Percentiles rank a stretch among this genome's conserved stretches.
These are phyloP conservation scores for Allobates femoralis DNA, from an alignment of 2,797 vertebrate genomes.

Conservation along the genomic window DNA sequence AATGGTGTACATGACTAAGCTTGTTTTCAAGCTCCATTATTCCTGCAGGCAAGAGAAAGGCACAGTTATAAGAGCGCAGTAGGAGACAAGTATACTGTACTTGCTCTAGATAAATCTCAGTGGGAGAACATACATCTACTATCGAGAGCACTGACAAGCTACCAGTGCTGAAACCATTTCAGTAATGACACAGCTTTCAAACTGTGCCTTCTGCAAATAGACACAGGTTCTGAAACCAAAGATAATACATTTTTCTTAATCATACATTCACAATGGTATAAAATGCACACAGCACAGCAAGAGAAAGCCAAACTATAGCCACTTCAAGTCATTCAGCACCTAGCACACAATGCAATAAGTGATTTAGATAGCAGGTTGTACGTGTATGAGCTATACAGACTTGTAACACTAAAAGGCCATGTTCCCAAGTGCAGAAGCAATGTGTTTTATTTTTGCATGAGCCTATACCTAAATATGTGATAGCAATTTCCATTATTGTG, in stretches of 20 bases:
- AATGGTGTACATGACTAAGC: conserved; percentile 73
- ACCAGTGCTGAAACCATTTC: conserved; percentile 8
- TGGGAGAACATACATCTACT: conserved; percentile 36
- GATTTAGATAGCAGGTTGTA: conserved; percentile 68
- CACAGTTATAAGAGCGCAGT: conserved; percentile 65
- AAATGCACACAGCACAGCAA: conserved; percentile 40
- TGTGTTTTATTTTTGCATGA: no score
- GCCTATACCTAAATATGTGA: no score
- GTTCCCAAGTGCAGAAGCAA: no score
- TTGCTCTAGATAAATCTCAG: conserved; percentile 66
- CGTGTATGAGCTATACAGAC: conserved; percentile 47
- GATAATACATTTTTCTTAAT: conserved; percentile 23
- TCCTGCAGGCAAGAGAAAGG: conserved; percentile 77
- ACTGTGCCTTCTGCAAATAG: conserved; percentile 11
- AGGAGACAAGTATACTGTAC: conserved; percentile 60
- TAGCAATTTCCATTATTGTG: no score
- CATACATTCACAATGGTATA: not conserved
- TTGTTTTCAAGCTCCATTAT: conserved; percentile 76
- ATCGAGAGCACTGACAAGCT: not conserved
- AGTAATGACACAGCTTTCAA: conserved; percentile 23
- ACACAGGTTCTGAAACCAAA: not conserved
- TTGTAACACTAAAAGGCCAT: not conserved
- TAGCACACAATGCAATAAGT: conserved; percentile 64
- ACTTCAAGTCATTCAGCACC: conserved; percentile 66
- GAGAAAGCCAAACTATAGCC: conserved; percentile 52